Evolutionary conservation across 2,113 vertebrate species (phyloP).

Genomic region (Callospermophilus lateralis): DNA sequence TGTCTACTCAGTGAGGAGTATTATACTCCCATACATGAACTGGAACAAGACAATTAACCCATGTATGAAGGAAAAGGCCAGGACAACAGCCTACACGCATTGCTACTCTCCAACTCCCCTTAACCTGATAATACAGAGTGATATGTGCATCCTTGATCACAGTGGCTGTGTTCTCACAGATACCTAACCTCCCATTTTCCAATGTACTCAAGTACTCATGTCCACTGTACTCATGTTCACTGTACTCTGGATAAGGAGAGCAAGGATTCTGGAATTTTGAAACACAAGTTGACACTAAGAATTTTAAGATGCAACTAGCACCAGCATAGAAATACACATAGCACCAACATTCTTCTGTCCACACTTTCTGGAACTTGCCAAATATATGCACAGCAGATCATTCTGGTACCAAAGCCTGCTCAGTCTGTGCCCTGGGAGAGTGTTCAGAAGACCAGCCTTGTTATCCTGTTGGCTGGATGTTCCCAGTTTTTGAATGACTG

Average conservation of each 20-base stretch:
- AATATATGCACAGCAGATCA: neutral
- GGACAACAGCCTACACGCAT: neutral
- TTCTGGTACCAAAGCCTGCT: neutral
- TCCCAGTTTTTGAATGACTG: neutral
- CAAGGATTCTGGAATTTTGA: constrained; percentile 30
- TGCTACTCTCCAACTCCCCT: neutral
- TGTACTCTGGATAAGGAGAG: neutral
- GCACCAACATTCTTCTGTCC: neutral
- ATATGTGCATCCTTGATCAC: neutral
- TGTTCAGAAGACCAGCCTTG: neutral
- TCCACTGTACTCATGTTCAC: no score
- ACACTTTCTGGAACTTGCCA: neutral
- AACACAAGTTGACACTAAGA: neutral
- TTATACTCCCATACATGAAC: neutral
- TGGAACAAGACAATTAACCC: neutral
- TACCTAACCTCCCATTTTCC: neutral
- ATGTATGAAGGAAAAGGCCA: neutral
- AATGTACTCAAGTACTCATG: no score
- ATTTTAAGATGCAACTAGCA: neutral
- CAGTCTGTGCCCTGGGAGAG: neutral
- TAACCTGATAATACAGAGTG: neutral
- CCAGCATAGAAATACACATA: neutral
- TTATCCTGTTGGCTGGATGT: neutral
- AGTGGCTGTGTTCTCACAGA: neutral
- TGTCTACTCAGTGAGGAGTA: neutral